Evolutionary conservation across 2,113 vertebrate species (phyloP), one percentile per base, ranked within the genome.

Genomic region (Arenaria interpres): DNA sequence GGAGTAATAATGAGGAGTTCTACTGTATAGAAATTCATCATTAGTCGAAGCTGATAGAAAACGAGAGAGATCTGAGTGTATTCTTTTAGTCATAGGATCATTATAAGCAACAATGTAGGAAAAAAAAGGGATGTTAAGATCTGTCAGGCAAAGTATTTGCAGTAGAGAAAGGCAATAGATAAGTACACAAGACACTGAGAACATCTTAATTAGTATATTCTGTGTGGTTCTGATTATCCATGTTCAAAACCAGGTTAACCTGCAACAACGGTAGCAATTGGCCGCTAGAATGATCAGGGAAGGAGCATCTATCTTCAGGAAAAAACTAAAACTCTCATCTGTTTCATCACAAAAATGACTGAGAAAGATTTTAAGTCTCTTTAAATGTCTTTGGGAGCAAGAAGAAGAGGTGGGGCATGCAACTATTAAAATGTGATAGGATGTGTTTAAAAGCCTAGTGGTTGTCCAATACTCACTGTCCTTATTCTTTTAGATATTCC

Each of bases 391-490:
- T 90, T 67, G 27, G n/a, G 12, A 81, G 16, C 23, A 66, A 33
- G 4, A 63, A 50, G 22, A 81, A 54, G 3, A 2, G 13, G 6
- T 43, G 6, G 4, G 5, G 3, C 19, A 2, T 12, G 5, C 14
- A 28, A 23, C 22, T 68, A 18, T 39, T 12, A 3, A 62, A 62
- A 71, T 62, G 14, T 28, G 24, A 45, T 8, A 51, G 12, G 23
- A 48, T 37, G 7, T 4, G 10, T 39, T 33, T 17, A 72, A 35
- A 2, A 30, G 2, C 22, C 39, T 41, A 32, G 13, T 33, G 16
- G 45, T n/a, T n/a, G 24, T 24, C 32, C 27, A 71, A 5, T 45
- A 25, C 2, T 73, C 25, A 23, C 3, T 69, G 14, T 25, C 23
- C 21, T 10, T 1, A 1, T 77, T 69, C 18, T 76, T 86, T 90